Percentiles rank a stretch among this genome's conserved stretches.
Evolutionary conservation across 2,113 vertebrate species (phyloP).

Genomic region (Heliornis fulica): DNA sequence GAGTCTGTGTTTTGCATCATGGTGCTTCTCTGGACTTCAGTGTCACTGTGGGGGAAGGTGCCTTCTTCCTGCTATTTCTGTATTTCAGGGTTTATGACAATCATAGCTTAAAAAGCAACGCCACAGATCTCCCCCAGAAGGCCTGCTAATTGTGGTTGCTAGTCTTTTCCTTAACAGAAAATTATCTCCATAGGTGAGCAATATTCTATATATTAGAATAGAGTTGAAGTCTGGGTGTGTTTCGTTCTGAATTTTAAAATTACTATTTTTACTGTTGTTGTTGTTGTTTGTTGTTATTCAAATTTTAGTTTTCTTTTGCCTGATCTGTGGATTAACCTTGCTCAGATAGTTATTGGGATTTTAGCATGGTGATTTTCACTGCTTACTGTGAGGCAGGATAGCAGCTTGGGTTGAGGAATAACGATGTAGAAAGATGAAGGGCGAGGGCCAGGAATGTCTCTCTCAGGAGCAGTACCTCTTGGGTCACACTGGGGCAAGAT

Average conservation of each 20-base stretch:
- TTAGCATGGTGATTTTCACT: not conserved
- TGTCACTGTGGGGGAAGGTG: not conserved
- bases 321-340: not conserved
- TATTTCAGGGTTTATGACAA: not conserved
- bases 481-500: not conserved
- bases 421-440: not conserved
- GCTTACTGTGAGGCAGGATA: not conserved
- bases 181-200: not conserved
- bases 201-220: not conserved
- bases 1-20: conserved; percentile 10
- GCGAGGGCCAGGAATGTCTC: not conserved
- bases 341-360: not conserved
- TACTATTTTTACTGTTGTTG: no score
- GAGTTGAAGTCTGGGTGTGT: not conserved
- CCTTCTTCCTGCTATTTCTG: not conserved
- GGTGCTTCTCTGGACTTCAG: not conserved
- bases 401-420: not conserved
- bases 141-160: not conserved
- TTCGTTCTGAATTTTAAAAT: not conserved
- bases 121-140: not conserved
- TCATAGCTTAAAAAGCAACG: not conserved
- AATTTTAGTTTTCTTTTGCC: not conserved
- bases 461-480: not conserved
- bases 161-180: not conserved
- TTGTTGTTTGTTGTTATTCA: no score